Percentiles rank a stretch among this genome's conserved stretches.
phyloP scores from a whole-genome alignment of 2,113 vertebrate genomes.

The Labrus mixtus region DNA sequence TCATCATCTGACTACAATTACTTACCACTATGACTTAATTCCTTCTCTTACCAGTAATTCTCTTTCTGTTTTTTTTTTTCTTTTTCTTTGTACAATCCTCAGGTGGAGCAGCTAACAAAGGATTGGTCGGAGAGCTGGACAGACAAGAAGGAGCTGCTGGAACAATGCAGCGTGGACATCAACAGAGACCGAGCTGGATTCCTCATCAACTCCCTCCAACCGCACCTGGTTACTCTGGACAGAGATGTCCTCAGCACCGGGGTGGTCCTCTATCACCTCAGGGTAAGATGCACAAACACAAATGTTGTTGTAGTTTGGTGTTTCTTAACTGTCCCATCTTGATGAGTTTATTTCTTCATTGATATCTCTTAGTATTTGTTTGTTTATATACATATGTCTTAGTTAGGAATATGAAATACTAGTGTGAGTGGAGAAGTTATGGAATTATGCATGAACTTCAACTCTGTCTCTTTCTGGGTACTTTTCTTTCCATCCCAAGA shows the following conservation, averaged over 20 bases:
- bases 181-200: slow-evolving; percentile 90
- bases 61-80: not conserved
- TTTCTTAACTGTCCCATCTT: not conserved
- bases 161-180: slow-evolving; percentile 94
- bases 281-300: slow-evolving; percentile 78
- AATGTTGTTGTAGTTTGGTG: not conserved
- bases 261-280: slow-evolving; percentile 94
- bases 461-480: not conserved
- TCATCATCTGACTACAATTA: not conserved
- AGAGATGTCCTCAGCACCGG: slow-evolving; percentile 95
- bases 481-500: slow-evolving; percentile 10
- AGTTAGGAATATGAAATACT: too few relatives aligned
- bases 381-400: too few relatives aligned
- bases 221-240: slow-evolving; percentile 92
- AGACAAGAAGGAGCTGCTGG: slow-evolving; percentile 90
- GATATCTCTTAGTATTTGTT: not conserved
- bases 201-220: slow-evolving; percentile 90
- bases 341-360: not conserved
- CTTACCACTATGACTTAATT: not conserved
- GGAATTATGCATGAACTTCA: not conserved
- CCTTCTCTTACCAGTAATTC: not conserved
- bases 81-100: slow-evolving; percentile 4
- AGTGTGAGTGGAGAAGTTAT: too few relatives aligned
- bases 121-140: slow-evolving; percentile 93
- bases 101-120: slow-evolving; percentile 94